These are phyloP conservation scores for Pelosia muscerda DNA, from an alignment of 2,888 invertebrate species.

Conservation along the genomic window DNA sequence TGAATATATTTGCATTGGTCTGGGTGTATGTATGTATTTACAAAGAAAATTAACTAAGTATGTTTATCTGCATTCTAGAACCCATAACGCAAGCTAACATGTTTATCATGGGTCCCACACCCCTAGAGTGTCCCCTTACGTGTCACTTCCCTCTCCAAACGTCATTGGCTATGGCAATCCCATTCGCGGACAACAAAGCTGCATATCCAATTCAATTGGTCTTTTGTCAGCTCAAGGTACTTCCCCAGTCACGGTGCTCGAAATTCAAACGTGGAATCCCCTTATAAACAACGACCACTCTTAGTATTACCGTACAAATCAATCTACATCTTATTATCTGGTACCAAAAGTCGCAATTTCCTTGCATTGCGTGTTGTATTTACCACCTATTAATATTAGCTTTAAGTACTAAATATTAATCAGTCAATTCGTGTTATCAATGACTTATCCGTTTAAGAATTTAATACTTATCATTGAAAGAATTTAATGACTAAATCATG, in stretches of 20 bases:
- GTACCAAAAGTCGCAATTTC: background rate
- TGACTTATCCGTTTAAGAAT: background rate
- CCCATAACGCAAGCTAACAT: too few species aligned
- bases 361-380: background rate
- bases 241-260: background rate
- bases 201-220: background rate
- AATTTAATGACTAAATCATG: slow-evolving; percentile 1
- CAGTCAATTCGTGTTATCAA: background rate
- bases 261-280: slow-evolving; percentile 1
- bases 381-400: background rate
- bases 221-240: background rate
- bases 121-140: too few species aligned
- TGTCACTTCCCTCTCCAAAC: too few species aligned
- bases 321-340: background rate
- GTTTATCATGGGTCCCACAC: too few species aligned
- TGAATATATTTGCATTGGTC: too few species aligned
- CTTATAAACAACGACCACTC: background rate
- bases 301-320: background rate
- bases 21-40: too few species aligned
- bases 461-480: background rate
- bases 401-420: background rate
- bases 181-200: background rate
- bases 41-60: too few species aligned
- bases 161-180: too few species aligned
- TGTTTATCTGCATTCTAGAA: too few species aligned